A percentile compares a stretch with the other conserved stretches of the same genome.
Conservation (phyloP, 2,888 invertebrate species). For the Acholoe squamosa region DNA sequence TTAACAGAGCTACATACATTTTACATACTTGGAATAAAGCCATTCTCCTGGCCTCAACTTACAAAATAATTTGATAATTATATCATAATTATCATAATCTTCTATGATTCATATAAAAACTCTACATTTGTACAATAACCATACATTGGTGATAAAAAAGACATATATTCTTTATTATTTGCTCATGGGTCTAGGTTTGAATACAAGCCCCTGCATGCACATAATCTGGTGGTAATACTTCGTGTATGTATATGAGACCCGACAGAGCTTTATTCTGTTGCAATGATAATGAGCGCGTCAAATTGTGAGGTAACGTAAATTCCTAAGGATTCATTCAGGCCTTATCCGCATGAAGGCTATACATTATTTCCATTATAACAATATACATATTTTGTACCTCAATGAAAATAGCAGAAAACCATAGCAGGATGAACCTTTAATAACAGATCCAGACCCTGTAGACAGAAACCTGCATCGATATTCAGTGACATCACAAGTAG, state of each 20-base stretch:
- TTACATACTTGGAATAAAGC: constrained; percentile 52
- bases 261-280: background rate
- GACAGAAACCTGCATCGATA: too few relatives aligned
- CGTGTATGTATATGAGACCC: background rate
- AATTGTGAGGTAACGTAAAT: background rate
- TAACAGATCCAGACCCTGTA: too few relatives aligned
- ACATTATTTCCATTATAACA: background rate
- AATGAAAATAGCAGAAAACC: background rate
- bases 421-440: background rate
- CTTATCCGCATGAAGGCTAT: background rate
- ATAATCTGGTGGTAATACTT: background rate
- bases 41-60: constrained; percentile 44
- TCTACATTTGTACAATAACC: constrained; percentile 51
- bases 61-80: constrained; percentile 57
- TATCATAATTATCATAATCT: constrained; percentile 56
- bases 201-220: constrained; percentile 8
- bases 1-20: constrained; percentile 48
- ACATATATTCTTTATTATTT: constrained; percentile 34
- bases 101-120: constrained; percentile 49
- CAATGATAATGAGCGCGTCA: background rate
- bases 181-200: background rate
- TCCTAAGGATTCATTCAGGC: background rate
- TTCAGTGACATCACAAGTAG: too few relatives aligned
- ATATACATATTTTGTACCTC: background rate
- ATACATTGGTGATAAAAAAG: constrained; percentile 15